Percentiles rank a stretch among this genome's conserved stretches.
Conservation (phyloP, 2,113 vertebrate species). For the Alouatta palliata region DNA sequence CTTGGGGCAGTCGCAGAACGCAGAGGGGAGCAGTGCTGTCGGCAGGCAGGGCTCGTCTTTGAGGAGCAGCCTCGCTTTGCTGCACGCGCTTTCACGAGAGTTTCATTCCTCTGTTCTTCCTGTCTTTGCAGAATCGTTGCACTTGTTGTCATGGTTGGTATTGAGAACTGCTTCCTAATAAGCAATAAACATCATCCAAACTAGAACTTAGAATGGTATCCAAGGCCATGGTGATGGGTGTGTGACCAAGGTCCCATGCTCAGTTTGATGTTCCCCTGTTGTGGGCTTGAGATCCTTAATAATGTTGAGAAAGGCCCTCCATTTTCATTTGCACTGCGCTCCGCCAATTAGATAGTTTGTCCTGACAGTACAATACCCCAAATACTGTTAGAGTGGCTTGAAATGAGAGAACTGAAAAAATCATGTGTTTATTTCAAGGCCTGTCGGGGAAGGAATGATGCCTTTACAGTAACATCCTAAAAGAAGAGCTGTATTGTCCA, state of each 20-base stretch:
- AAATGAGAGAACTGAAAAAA: neutral
- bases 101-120: neutral
- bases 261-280: neutral
- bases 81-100: neutral
- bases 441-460: neutral
- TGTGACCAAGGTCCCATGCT: neutral
- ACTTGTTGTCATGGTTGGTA: neutral
- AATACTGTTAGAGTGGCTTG: neutral
- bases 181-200: neutral
- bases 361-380: no score
- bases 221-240: no score
- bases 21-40: neutral
- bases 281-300: neutral
- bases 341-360: neutral
- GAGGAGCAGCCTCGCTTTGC: neutral
- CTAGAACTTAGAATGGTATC: neutral
- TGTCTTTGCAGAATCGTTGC: no score
- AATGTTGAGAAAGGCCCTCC: neutral
- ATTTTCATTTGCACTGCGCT: neutral
- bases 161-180: neutral
- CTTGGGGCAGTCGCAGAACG: neutral
- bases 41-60: fast-evolving
- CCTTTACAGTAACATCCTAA: fast-evolving
- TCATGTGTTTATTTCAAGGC: neutral
- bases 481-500: no score